Percentiles rank a stretch among this genome's conserved stretches.
Evolutionary conservation across 2,797 vertebrate species (phyloP).

Genomic region (Enteromius radiatus): DNA sequence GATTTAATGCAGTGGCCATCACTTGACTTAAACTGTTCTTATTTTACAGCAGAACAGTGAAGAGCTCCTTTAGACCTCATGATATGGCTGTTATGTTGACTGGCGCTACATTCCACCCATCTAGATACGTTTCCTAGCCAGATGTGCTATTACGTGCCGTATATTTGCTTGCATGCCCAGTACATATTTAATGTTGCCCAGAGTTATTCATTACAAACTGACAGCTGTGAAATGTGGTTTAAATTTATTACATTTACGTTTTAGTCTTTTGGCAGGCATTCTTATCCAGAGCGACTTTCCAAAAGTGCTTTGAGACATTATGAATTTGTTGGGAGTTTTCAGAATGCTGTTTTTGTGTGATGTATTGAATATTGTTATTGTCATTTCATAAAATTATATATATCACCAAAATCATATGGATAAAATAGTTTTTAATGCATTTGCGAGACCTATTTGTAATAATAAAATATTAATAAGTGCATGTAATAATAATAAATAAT

Average conservation of each 20-base stretch:
- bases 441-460: neutral
- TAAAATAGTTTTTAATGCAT: neutral
- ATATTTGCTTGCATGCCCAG: neutral
- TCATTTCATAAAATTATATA: neutral
- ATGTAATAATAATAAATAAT: neutral
- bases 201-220: constrained; percentile 14
- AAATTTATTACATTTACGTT: constrained; percentile 23
- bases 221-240: constrained; percentile 26
- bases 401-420: neutral
- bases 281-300: constrained; percentile 9
- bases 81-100: constrained; percentile 2
- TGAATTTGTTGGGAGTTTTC: neutral
- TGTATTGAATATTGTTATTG: neutral
- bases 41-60: neutral
- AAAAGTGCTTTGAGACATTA: constrained; percentile 13
- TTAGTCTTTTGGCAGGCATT: constrained; percentile 1
- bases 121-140: neutral
- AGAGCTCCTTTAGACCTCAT: constrained; percentile 3
- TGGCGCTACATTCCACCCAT: neutral
- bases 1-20: constrained; percentile 20
- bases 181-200: constrained; percentile 1
- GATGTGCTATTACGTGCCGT: neutral
- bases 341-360: constrained; percentile 4
- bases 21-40: constrained; percentile 34
- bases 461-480: neutral